Evolutionary conservation across 2,797 vertebrate species (phyloP).

Genomic region (Hybognathus amarus): DNA sequence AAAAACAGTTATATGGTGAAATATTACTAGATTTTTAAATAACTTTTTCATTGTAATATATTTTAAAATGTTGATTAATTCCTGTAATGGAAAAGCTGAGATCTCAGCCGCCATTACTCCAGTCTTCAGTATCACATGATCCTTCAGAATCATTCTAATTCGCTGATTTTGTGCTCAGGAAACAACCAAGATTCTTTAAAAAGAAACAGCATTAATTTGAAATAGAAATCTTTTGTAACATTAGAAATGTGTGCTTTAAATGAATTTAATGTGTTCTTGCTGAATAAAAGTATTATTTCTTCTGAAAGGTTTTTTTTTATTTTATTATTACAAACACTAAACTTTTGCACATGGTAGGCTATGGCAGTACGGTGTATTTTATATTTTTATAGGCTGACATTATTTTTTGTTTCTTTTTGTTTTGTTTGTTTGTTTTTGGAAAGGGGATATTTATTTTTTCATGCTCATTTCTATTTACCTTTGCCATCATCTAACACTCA

Average conservation of each 20-base stretch:
- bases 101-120: not conserved
- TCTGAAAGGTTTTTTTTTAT: fast-evolving
- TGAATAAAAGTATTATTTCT: not conserved
- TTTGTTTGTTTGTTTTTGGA: not conserved
- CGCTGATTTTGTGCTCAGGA: not conserved
- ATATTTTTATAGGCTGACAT: not conserved
- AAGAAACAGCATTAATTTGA: not conserved
- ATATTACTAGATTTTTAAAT: not conserved
- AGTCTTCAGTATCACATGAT: not conserved
- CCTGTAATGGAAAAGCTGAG: not conserved
- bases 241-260: not conserved
- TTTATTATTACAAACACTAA: not conserved
- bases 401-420: not conserved
- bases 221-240: not conserved
- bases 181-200: not conserved
- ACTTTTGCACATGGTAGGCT: not conserved
- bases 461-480: not conserved
- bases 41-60: not conserved
- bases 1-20: not conserved
- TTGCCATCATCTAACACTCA: not conserved
- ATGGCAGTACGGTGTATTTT: not conserved
- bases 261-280: not conserved
- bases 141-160: not conserved
- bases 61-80: not conserved
- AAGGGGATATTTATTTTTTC: not conserved